These are phyloP conservation scores for Cydia splendana DNA, from an alignment of 1,140 invertebrate species.

Conservation along the genomic window DNA sequence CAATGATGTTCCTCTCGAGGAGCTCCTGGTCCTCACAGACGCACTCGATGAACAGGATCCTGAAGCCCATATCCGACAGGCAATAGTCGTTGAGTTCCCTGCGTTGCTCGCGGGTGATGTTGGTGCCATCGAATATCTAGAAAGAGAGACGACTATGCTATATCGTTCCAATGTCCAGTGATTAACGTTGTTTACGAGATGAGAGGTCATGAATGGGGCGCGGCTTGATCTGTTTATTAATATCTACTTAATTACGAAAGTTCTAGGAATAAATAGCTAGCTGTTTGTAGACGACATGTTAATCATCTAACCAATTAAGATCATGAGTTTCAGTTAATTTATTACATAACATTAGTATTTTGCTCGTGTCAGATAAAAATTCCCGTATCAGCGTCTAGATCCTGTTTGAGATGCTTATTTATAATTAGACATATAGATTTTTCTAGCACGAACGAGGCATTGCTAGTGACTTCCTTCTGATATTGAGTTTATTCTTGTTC, in stretches of 20 bases:
- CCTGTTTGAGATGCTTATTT: neutral
- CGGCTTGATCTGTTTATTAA: slow-evolving; percentile 12
- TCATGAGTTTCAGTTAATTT: neutral
- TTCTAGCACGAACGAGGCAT: no score
- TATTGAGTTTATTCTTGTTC: no score
- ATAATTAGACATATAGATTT: no score
- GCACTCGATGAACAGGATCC: slow-evolving; percentile 95
- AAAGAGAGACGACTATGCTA: slow-evolving; percentile 46
- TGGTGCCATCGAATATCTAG: slow-evolving; percentile 95
- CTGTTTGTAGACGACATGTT: slow-evolving; percentile 2
- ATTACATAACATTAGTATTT: neutral
- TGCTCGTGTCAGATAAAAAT: neutral
- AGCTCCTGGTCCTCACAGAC: slow-evolving; percentile 91
- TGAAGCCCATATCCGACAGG: slow-evolving; percentile 87
- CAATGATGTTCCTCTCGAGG: slow-evolving; percentile 92
- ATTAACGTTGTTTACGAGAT: slow-evolving; percentile 11
- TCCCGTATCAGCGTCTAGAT: neutral
- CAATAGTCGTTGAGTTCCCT: slow-evolving; percentile 88
- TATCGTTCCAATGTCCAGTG: neutral
- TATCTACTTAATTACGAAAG: neutral
- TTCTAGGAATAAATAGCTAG: neutral
- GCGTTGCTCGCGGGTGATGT: slow-evolving; percentile 91
- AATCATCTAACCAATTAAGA: slow-evolving; percentile 1
- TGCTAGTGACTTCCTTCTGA: no score
- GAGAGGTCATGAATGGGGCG: slow-evolving; percentile 11